Evolutionary conservation across 2,797 vertebrate species (phyloP), one percentile per base, ranked within the genome.

Genomic region (Gymnodraco acuticeps): DNA sequence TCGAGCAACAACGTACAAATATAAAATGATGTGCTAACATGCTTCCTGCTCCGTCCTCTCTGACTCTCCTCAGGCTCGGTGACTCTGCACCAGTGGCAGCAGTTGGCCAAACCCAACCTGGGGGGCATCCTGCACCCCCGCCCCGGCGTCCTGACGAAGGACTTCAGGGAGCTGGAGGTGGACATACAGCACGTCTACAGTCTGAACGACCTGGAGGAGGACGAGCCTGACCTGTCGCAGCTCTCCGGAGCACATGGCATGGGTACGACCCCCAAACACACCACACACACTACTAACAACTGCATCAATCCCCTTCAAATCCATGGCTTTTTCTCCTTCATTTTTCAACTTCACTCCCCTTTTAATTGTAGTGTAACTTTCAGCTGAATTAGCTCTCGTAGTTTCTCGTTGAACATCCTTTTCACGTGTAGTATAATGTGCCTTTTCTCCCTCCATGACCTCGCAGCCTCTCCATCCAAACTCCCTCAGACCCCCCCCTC

Each of bases 21-120:
- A 33, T 38, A 38, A 38, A 38, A 38, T 6, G 8, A 38, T 38
- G 33, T 9, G 6, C 6, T 38, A 6, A 38, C 1, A 42, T 43
- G 19, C 7, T 53, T 50, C 12, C 70, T 7, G 14, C 14, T 2
- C 4, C 12, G 2, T 17, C 59, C 14, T 7, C 41, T 81, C 54
- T 77, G 19, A 13, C 38, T 45, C 12, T 64, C 5, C 0, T 68
- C 88, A 97, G 96, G 96, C 60, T 97, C 96, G 0, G 95, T 95
- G 77, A 96, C 96, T 0, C 94, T 96, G 52, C 95, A 96, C 80
- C 96, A 97, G 84, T 97, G 97, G 96, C 96, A 98, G 92, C 96
- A 97, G 91, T 92, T 97, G 83, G 96, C 97, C 4, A 95, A 91
- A 92, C 96, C 96, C 78, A 95, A 97, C 87, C 87, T 96, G 46